A percentile compares a stretch with the other conserved stretches of the same genome.
These are phyloP conservation scores for Melozone crissalis DNA, from an alignment of 2,113 vertebrate species.

Conservation along the genomic window DNA sequence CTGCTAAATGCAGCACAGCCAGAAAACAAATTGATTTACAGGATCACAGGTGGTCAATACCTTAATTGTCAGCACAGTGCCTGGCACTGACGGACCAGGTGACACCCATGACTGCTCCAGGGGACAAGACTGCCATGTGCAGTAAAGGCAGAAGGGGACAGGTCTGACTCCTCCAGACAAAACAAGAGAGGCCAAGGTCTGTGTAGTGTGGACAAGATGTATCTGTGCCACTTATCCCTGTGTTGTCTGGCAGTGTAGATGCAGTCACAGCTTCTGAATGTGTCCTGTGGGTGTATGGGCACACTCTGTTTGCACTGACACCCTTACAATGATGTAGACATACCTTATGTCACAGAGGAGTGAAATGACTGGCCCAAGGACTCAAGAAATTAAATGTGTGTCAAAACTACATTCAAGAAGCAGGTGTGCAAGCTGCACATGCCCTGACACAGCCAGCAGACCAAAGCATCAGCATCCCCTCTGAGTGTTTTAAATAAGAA, in stretches of 20 bases:
- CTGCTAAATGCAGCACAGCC: background rate
- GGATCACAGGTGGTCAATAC: background rate
- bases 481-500: slow-evolving; percentile 31
- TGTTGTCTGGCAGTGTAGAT: background rate
- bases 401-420: background rate
- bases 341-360: background rate
- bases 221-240: background rate
- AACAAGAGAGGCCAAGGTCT: background rate
- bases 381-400: rapidly evolving
- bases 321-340: background rate
- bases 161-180: background rate
- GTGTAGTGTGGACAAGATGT: background rate
- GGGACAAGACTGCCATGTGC: background rate
- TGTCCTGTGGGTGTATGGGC: background rate
- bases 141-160: background rate
- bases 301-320: background rate
- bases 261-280: background rate
- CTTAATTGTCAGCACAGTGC: background rate
- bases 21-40: slow-evolving; percentile 33
- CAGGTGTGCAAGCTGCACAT: background rate
- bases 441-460: slow-evolving; percentile 9
- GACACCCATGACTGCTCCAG: background rate
- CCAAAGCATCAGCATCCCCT: background rate
- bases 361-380: background rate
- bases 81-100: background rate